Percentiles rank a stretch among this genome's conserved stretches.
Conservation (phyloP, 1,140 invertebrate species). For the Zaprionus kolodkinae region DNA sequence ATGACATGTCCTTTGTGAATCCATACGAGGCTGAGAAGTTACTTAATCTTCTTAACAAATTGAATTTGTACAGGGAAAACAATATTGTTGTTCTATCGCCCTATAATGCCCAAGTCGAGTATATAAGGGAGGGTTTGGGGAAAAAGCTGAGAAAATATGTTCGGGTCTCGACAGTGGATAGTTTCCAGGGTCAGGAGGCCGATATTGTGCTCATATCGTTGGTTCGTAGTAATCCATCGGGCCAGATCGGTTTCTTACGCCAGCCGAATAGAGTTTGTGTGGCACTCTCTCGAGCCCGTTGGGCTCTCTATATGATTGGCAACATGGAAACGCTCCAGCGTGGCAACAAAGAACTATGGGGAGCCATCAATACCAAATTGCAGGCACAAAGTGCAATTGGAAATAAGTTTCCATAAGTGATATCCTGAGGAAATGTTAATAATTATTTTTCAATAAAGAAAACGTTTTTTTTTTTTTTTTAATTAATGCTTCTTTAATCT, state of each 20-base stretch:
- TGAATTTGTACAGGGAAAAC: constrained; percentile 85
- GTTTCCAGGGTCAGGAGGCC: constrained; percentile 94
- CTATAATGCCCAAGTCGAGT: constrained; percentile 87
- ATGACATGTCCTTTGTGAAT: constrained; percentile 86
- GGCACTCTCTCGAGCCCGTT: constrained; percentile 91
- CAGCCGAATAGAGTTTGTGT: constrained; percentile 92
- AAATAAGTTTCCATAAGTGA: neutral
- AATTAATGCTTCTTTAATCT: constrained; percentile 34
- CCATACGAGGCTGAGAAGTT: constrained; percentile 86
- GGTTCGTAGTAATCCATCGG: constrained; percentile 89
- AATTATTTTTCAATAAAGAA: neutral
- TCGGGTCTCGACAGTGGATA: constrained; percentile 89
- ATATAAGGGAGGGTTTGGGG: constrained; percentile 28
- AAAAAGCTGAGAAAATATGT: constrained; percentile 4
- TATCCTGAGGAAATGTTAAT: neutral
- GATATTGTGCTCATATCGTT: constrained; percentile 93
- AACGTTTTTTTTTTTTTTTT: constrained; percentile 6
- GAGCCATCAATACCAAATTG: constrained; percentile 81
- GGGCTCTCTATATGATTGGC: constrained; percentile 88
- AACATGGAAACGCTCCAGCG: constrained; percentile 87
- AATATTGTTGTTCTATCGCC: constrained; percentile 89
- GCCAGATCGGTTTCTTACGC: constrained; percentile 91
- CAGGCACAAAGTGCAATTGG: constrained; percentile 48
- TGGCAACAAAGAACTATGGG: constrained; percentile 85
- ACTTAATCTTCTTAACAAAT: constrained; percentile 84